Percentiles rank a stretch among this genome's conserved stretches.
Evolutionary conservation across 2,797 vertebrate genomes (phyloP).

Genomic region (Dermochelys coriacea): DNA sequence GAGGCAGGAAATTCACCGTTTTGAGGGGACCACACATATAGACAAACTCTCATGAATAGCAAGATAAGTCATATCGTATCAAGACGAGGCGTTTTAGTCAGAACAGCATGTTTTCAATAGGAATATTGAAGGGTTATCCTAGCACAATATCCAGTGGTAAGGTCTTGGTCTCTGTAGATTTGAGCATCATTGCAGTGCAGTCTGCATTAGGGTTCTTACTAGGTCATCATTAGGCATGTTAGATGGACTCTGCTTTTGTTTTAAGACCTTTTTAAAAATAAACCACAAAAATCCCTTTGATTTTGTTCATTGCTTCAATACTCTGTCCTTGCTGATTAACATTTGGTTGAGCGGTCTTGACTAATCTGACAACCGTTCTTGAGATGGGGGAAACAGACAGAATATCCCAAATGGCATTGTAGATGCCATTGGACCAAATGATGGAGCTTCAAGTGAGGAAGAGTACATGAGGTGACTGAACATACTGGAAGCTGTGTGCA

Average conservation of each 20-base stretch:
- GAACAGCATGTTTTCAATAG: not conserved
- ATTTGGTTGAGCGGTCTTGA: conserved; percentile 7
- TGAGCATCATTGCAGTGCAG: not conserved
- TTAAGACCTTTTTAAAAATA: not conserved
- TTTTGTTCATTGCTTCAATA: conserved; percentile 22
- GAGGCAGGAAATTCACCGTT: not conserved
- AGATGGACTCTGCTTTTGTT: not conserved
- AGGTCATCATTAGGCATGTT: not conserved
- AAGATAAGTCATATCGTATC: not conserved
- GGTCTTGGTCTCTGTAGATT: not conserved
- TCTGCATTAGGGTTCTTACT: not conserved
- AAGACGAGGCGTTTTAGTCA: not conserved
- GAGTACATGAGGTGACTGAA: conserved; percentile 12
- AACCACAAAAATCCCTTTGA: not conserved
- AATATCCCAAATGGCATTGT: not conserved
- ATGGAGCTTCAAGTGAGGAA: not conserved
- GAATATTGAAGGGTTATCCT: not conserved
- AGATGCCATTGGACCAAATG: not conserved
- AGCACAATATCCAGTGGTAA: not conserved
- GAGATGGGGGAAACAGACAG: rapidly evolving
- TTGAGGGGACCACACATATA: not conserved
- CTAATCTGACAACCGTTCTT: not conserved
- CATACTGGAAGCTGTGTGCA: not conserved
- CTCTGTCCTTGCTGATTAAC: not conserved
- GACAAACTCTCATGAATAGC: not conserved